Evolutionary conservation across 2,888 invertebrate species (phyloP), one percentile per base, ranked within the genome.

Genomic region (Agelastica alni): DNA sequence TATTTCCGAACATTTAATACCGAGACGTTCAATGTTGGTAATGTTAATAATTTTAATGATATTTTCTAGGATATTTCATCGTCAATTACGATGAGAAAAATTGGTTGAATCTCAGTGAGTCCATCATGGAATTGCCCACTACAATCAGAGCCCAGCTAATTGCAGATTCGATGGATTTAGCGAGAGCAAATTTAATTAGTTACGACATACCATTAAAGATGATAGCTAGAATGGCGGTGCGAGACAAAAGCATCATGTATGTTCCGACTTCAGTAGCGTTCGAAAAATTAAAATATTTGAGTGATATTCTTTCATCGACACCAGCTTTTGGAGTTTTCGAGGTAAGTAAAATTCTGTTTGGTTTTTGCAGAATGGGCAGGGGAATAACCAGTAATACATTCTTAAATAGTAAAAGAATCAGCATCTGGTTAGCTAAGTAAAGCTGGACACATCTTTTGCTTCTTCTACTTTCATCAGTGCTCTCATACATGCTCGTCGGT

Each of bases 131-230:
- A 1, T 77, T 90, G 41, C 81, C 85, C 3, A 73, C 80, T 0
- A 75, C 83, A 1, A 85, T 84, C 52, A 77, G 87, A 57, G 87
- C 86, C 0, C 87, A 89, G 68, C 71, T 91, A 9, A 75, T 92
- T 26, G 84, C 86, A 63, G 89, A 91, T 74, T 79, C 85, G 0
- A 78, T 85, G 67, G 81, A 83, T 58, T 72, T 85, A 53, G 82
- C 85, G 0, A 76, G 80, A 51, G 81, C 80, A 0, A 83, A 83
- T 56, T 75, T 83, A 51, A 69, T 85, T 32, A 76, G 80, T 49
- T 85, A 85, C 61, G 79, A 80, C 43, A 79, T 83, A 47, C 81
- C 84, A 1, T 73, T 85, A 46, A 79, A 77, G 26, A 75, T 84
- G 66, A 70, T 83, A 1, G 68, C 79, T 52, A 63, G 56, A 32